phyloP scores from a whole-genome alignment of 2,888 invertebrate species.

The Rhagonycha fulva region DNA sequence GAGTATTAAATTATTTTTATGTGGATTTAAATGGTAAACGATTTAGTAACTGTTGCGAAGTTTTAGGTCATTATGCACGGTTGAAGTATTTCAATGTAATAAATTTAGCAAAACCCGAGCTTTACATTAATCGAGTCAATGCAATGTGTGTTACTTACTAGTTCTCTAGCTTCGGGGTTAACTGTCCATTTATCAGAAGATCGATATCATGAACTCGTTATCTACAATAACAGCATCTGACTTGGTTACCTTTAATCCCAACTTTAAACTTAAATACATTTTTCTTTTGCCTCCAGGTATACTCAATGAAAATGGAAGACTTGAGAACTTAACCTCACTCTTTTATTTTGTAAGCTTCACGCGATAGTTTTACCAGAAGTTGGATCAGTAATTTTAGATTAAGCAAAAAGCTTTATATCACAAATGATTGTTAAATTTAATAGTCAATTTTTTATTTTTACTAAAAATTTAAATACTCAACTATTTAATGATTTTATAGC shows the following conservation, averaged over 20 bases:
- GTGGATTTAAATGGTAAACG: neutral
- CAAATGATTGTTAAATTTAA: neutral
- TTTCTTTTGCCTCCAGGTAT: neutral
- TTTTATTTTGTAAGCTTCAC: neutral
- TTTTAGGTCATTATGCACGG: neutral
- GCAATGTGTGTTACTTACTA: constrained; percentile 8
- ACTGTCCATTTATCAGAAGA: constrained; percentile 12
- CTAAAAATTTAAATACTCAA: too few species aligned
- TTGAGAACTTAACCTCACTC: neutral
- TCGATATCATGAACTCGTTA: constrained; percentile 5
- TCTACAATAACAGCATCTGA: neutral
- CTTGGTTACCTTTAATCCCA: neutral
- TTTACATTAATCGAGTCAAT: neutral
- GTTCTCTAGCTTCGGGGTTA: neutral
- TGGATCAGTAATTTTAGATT: neutral
- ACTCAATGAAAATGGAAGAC: neutral
- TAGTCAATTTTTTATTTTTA: neutral
- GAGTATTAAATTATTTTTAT: neutral
- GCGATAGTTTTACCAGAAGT: neutral
- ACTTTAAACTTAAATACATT: neutral
- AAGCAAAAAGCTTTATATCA: neutral
- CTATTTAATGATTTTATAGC: too few species aligned
- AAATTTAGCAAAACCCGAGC: constrained; percentile 1
- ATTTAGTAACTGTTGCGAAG: neutral
- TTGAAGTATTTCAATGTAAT: neutral